phyloP scores from a whole-genome alignment of 2,888 invertebrate genomes.

The Dryobota labecula region DNA sequence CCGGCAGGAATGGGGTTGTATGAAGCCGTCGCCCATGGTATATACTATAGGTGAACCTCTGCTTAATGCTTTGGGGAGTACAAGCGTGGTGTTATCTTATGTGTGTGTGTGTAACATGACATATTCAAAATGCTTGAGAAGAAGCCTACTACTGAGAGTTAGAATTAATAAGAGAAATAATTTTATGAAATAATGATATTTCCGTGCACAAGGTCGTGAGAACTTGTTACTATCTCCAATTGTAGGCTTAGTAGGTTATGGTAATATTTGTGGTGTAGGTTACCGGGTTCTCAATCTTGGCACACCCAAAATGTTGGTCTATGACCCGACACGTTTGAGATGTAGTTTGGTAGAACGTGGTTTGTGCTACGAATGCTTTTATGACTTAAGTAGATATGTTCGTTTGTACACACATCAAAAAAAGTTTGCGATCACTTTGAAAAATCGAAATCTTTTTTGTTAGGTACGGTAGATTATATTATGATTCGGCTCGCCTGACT shows the following conservation, averaged over 20 bases:
- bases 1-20: too few species aligned
- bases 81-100: background rate
- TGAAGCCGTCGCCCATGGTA: too few species aligned
- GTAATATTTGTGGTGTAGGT: conserved; percentile 37
- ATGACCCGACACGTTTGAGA: conserved; percentile 41
- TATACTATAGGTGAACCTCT: background rate
- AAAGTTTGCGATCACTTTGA: too few species aligned
- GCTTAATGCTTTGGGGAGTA: background rate
- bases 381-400: background rate
- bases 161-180: conserved; percentile 1
- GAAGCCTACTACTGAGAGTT: background rate
- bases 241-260: conserved; percentile 38
- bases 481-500: too few species aligned
- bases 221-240: conserved; percentile 30
- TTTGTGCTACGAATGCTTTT: background rate
- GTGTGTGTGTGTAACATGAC: background rate
- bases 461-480: too few species aligned
- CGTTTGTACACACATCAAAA: too few species aligned
- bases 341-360: conserved; percentile 10
- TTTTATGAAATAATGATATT: conserved; percentile 20
- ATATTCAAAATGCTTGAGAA: conserved; percentile 3
- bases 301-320: conserved; percentile 10
- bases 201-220: conserved; percentile 45
- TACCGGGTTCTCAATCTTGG: conserved; percentile 19
- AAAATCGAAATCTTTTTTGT: too few species aligned